phyloP scores from a whole-genome alignment of 2,113 vertebrate genomes.

The Barnardius zonarius region DNA sequence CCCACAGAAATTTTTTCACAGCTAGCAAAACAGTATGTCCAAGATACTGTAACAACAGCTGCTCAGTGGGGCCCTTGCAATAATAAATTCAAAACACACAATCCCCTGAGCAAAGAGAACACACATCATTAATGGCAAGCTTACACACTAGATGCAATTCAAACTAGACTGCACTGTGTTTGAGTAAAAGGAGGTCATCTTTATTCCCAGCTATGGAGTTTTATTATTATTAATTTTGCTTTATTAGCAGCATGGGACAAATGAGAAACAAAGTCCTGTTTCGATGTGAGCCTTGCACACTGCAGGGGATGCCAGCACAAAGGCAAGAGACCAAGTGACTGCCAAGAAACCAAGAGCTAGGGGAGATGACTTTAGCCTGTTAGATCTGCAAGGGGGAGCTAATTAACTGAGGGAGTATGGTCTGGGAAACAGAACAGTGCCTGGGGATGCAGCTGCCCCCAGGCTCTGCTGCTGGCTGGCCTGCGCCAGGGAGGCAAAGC shows the following conservation, averaged over 20 bases:
- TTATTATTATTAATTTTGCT: neutral
- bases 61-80: neutral
- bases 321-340: neutral
- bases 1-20: neutral
- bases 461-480: neutral
- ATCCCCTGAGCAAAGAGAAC: neutral
- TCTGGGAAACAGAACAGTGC: neutral
- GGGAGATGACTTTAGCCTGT: neutral
- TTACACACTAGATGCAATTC: neutral
- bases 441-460: neutral
- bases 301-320: neutral
- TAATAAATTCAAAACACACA: neutral
- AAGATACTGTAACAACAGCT: neutral
- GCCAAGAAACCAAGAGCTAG: neutral
- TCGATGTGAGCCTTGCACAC: rapidly evolving
- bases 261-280: neutral
- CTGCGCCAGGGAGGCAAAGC: neutral
- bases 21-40: neutral
- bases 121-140: neutral
- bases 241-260: neutral
- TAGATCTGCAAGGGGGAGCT: neutral
- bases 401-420: neutral
- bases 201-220: neutral
- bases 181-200: neutral
- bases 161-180: rapidly evolving